A percentile compares a stretch with the other conserved stretches of the same genome.
These are phyloP conservation scores for Brachionus paranguensis DNA, from an alignment of 1,140 invertebrate genomes.

Conservation along the genomic window DNA sequence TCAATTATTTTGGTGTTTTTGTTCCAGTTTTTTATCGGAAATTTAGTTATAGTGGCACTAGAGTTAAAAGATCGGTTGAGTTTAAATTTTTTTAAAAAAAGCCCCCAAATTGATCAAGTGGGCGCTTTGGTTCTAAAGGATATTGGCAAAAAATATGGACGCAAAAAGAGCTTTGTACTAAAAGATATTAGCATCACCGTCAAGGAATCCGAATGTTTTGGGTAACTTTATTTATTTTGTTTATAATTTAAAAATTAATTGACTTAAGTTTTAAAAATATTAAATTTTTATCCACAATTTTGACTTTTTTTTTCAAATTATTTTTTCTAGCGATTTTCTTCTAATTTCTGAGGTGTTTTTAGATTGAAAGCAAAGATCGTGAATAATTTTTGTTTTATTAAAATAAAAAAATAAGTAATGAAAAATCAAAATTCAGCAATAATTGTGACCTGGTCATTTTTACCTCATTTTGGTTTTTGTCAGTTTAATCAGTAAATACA, in stretches of 20 bases:
- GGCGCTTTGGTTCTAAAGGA: background rate
- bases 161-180: background rate
- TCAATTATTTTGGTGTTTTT: background rate
- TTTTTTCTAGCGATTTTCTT: too few species aligned
- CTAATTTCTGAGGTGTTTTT: too few species aligned
- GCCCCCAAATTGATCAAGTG: background rate
- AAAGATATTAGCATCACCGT: background rate
- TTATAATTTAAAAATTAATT: too few species aligned
- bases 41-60: background rate
- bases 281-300: too few species aligned
- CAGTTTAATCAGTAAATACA: too few species aligned
- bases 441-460: background rate
- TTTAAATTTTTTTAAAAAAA: background rate
- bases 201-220: slow-evolving; percentile 3
- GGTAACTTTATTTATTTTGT: background rate
- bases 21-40: slow-evolving; percentile 4
- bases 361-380: too few species aligned
- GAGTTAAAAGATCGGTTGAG: background rate
- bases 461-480: too few species aligned
- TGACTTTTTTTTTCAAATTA: too few species aligned
- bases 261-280: too few species aligned
- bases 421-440: background rate
- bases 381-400: too few species aligned
- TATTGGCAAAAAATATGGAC: slow-evolving; percentile 25
- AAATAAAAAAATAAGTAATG: too few species aligned